Evolutionary conservation across 2,888 invertebrate species (phyloP).

Genomic region (Drosophila mimica): DNA sequence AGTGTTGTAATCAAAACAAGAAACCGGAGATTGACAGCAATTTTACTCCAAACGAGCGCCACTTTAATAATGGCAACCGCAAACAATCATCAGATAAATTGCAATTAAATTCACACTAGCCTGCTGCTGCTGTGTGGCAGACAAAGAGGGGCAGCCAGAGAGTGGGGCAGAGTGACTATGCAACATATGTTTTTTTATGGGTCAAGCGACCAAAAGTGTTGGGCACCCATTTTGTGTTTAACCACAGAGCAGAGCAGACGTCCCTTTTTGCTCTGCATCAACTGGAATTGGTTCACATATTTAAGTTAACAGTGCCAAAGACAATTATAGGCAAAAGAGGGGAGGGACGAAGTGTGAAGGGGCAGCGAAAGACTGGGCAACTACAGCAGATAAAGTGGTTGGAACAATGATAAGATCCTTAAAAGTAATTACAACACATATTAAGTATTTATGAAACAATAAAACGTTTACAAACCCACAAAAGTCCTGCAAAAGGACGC

Average conservation of each 20-base stretch:
- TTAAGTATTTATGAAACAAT: constrained; percentile 81
- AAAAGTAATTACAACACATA: constrained; percentile 75
- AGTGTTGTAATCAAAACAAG: neutral
- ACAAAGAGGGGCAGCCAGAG: neutral
- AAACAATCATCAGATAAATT: constrained; percentile 50
- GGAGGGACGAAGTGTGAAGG: neutral
- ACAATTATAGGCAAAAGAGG: constrained; percentile 31
- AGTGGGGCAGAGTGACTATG: neutral
- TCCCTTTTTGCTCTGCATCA: neutral
- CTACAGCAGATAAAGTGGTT: constrained; percentile 2
- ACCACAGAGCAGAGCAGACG: constrained; percentile 41
- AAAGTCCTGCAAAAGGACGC: neutral
- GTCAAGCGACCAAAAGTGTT: constrained; percentile 35
- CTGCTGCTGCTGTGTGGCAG: constrained; percentile 20
- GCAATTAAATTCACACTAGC: constrained; percentile 68
- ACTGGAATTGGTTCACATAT: constrained; percentile 33
- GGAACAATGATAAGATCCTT: constrained; percentile 60
- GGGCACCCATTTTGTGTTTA: constrained; percentile 41
- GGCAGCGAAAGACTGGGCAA: constrained; percentile 1
- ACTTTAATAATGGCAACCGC: constrained; percentile 4
- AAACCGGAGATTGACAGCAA: neutral
- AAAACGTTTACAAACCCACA: constrained; percentile 62
- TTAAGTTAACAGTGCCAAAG: constrained; percentile 30
- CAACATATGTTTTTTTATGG: constrained; percentile 53
- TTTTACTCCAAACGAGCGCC: neutral